Evolutionary conservation across 1,140 invertebrate species (phyloP), one percentile per base, ranked within the genome.

Genomic region (Drosophila pachea): DNA sequence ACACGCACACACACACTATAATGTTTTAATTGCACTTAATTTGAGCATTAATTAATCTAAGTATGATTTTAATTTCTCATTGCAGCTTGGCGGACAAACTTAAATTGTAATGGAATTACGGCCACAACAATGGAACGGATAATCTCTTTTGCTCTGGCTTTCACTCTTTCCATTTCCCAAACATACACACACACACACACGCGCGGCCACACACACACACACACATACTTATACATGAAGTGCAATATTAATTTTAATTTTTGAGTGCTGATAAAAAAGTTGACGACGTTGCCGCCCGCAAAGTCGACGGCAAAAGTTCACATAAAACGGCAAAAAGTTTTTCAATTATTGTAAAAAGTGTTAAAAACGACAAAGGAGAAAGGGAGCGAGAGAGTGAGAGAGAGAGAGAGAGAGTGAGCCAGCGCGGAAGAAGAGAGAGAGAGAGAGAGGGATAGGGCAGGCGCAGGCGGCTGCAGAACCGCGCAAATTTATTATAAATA

Each of bases 331-430:
- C 76, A 77, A 82, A 84, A 78, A 83, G 79, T 84, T 83, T 78
- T 83, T 83, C 79, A 83, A 84, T 83, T 83, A 83, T 83, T 83
- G 76, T 84, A 84, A 84, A 83, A 83, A 83, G 79, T 83, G 79
- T 83, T 83, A 76, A 82, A 84, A 76, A 79, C 49, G 42, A 29
- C 74, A 49, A 38, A 40, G 40, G n/a, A 61, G 16, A 50, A 45
- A 7, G 16, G 22, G 35, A 3, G 16, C 14, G n/a, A 22, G 29
- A 45, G 22, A 9, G 43, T n/a, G 32, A 9, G 8, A 47, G 45
- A 11, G 9, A 11, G 8, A 29, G 45, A 31, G 45, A 11, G 8
- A 22, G 8, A 29, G 45, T 1, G 56, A 62, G 55, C 8, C 35
- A 43, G 49, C 60, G 48, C 4, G 35, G 29, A n/a, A n/a, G n/a